Base-by-base conservation (phyloP, 2,797 vertebrate species). In the Phoeniculus purpureus region DNA sequence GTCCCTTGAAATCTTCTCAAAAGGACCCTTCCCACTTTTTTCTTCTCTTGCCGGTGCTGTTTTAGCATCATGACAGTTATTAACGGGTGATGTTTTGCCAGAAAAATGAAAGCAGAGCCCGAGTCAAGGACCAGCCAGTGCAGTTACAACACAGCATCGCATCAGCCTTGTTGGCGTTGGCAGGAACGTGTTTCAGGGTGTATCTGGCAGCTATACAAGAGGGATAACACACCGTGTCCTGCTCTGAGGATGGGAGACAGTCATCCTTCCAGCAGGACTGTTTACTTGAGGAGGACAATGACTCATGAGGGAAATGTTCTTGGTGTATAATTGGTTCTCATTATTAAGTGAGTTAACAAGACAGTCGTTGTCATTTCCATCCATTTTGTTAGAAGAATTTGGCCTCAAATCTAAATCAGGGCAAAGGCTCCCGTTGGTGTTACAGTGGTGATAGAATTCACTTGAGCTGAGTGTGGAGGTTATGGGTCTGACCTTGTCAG, bases 401-500 rank as follows among this genome's bases (percentile, higher is more conserved):
- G n/a, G 48, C 22, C 15, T 85, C 58, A 50, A 7, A 22, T 58
- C 21, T 70, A 29, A 84, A 43, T 27, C 16, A 43, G 19, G 48
- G 27, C 18, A 31, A 65, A 82, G 45, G 17, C 25, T 65, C 10
- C 51, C 22, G 5, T 2, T 66, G 65, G 15, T 43, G 58, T 52
- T 48, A 4, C 65, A 67, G 32, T 19, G n/a, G 75, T 80, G 70
- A 7, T 25, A 18, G 3, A 31, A 10, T 3, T 20, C 5, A 4
- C 60, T 66, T 14, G 52, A 61, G 54, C 67, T 43, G 34, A 54
- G 70, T 6, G 26, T 56, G 0, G 2, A 61, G 77, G 59, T 61
- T 79, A 52, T 9, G 27, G 32, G 25, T 71, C 72, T 90, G 59
- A 79, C 64, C 87, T 81, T 75, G 81, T 66, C 77, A 72, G 50